These are phyloP conservation scores for Hycleus cichorii DNA, from an alignment of 1,140 invertebrate species.

Conservation along the genomic window DNA sequence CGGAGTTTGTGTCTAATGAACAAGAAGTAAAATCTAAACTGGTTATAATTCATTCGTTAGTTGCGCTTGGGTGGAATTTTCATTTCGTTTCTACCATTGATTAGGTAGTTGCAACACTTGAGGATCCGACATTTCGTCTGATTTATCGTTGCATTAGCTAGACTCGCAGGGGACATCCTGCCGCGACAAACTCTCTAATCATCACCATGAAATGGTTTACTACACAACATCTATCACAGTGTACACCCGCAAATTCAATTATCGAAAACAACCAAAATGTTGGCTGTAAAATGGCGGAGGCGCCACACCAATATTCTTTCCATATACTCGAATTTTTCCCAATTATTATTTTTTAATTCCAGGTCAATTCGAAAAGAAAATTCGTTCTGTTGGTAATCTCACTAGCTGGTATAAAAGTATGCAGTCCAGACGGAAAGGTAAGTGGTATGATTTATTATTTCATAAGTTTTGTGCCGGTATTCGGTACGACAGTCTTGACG, in stretches of 20 bases:
- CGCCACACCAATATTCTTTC: too few species aligned
- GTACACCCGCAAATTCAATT: conserved; percentile 8
- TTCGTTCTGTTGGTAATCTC: conserved; percentile 10
- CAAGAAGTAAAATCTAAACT: conserved; percentile 9
- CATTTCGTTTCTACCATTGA: conserved; percentile 4
- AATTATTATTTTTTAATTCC: background rate
- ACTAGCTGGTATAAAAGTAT: conserved; percentile 14
- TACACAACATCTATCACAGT: background rate
- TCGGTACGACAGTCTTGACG: background rate
- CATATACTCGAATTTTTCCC: too few species aligned
- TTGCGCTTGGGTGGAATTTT: conserved; percentile 3
- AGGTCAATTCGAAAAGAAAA: conserved; percentile 8
- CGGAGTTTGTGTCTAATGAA: conserved; percentile 1
- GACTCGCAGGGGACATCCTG: conserved; percentile 12
- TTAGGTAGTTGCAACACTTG: conserved; percentile 14
- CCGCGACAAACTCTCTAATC: conserved; percentile 18
- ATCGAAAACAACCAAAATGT: background rate
- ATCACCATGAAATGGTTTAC: conserved; percentile 19
- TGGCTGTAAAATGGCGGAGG: too few species aligned
- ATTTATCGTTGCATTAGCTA: conserved; percentile 26
- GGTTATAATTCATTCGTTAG: conserved; percentile 8
- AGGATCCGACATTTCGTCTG: conserved; percentile 9
- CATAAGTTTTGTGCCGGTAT: conserved; percentile 9
- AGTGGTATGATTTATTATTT: conserved; percentile 14
- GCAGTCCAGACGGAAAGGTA: conserved; percentile 16